A percentile compares a stretch with the other conserved stretches of the same genome.
Evolutionary conservation across 2,113 vertebrate species (phyloP).

Genomic region (Etheostoma cragini): DNA sequence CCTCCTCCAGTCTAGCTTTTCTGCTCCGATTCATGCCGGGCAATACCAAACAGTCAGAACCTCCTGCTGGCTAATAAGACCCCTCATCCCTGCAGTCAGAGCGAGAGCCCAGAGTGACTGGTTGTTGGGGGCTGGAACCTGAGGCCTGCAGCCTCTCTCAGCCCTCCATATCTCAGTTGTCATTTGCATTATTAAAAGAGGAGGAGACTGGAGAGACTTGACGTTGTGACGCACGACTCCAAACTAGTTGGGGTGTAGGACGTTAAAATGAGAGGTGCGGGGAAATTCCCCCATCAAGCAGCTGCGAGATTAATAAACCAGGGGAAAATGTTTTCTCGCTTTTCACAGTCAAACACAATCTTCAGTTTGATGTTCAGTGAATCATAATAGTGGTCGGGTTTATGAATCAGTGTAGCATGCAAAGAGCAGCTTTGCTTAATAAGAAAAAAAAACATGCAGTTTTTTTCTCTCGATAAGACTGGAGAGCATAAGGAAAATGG

Average conservation of each 20-base stretch:
- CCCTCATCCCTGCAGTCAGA: conserved; percentile 51
- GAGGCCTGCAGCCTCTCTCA: conserved; percentile 13
- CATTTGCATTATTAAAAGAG: conserved; percentile 64
- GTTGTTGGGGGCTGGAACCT: conserved; percentile 31
- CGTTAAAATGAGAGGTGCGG: conserved; percentile 42
- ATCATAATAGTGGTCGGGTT: conserved; percentile 57
- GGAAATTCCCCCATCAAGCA: conserved; percentile 53
- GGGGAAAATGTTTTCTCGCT: conserved; percentile 43
- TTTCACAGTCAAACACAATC: conserved; percentile 58
- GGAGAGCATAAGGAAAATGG: neutral
- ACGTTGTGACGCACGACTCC: conserved; percentile 23
- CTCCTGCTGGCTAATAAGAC: neutral
- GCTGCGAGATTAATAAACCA: conserved; percentile 42
- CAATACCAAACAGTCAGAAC: conserved; percentile 19
- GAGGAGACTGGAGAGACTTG: conserved; percentile 29
- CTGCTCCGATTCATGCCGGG: neutral
- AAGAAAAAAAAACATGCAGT: conserved; percentile 5
- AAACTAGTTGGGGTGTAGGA: conserved; percentile 31
- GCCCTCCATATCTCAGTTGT: neutral
- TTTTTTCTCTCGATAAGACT: neutral
- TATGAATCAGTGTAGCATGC: conserved; percentile 44
- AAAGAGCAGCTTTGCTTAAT: conserved; percentile 29
- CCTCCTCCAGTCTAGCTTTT: neutral
- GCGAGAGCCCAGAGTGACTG: conserved; percentile 50
- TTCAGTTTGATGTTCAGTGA: conserved; percentile 55